Conservation (phyloP, 2,888 invertebrate genomes). For the Ptycholaimellus sp. region DNA sequence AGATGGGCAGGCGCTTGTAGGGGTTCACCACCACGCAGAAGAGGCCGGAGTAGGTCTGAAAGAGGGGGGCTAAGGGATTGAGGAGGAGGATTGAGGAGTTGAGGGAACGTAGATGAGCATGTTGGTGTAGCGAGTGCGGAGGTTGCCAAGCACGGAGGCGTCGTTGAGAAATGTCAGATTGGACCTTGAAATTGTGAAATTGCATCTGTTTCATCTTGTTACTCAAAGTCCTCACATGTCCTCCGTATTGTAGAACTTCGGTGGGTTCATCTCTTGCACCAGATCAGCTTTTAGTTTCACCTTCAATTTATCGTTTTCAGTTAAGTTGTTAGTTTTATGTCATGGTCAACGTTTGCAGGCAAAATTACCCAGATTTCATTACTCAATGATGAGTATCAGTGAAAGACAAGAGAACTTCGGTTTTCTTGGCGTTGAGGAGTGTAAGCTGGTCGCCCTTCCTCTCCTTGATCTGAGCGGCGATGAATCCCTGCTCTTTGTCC, state of each 20-base stretch:
- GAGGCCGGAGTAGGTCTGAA: constrained; percentile 98
- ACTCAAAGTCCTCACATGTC: too few relatives aligned
- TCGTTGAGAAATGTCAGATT: constrained; percentile 97
- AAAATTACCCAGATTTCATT: too few relatives aligned
- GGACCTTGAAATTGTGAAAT: too few relatives aligned
- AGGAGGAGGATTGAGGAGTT: too few relatives aligned
- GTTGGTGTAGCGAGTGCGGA: constrained; percentile 88
- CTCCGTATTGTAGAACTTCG: constrained; percentile 73
- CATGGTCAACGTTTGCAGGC: too few relatives aligned
- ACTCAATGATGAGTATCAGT: too few relatives aligned
- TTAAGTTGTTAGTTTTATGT: too few relatives aligned
- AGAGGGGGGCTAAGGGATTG: too few relatives aligned
- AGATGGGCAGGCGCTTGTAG: constrained; percentile 98
- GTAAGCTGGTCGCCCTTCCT: constrained; percentile 93
- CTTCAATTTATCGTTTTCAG: too few relatives aligned
- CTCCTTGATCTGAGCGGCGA: constrained; percentile 87
- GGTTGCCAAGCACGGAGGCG: constrained; percentile 89
- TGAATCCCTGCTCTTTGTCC: constrained; percentile 84
- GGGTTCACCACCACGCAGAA: constrained; percentile 99
- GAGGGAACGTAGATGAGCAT: constrained; percentile 47
- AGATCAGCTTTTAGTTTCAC: constrained; percentile 54
- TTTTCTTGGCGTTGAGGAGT: constrained; percentile 35
- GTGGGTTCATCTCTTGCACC: constrained; percentile 81
- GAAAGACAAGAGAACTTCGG: too few relatives aligned
- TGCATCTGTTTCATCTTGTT: too few relatives aligned